Evolutionary conservation across 1,140 invertebrate species (phyloP), one percentile per base, ranked within the genome.

Genomic region (Zaprionus capensis): DNA sequence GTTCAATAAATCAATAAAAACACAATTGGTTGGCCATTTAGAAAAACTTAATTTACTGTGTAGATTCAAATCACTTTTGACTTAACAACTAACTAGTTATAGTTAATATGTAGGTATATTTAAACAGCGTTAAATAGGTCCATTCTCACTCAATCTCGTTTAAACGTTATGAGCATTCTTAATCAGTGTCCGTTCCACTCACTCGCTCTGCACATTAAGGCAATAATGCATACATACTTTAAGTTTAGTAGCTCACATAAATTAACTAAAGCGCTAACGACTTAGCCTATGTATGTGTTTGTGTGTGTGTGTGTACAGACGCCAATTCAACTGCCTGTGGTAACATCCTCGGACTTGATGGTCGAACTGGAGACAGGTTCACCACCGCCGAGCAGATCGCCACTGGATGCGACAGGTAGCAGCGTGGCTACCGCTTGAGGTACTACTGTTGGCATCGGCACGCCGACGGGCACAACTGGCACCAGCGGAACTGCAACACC

Each of bases 131-230:
- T 88, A 84, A 75, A 62, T 88, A 70, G 68, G 65, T 78, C 74
- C 62, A 53, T 57, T 57, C 46, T 76, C 66, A 75, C 70, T 85
- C 70, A 68, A 85, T 61, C 62, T 87, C 76, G 34, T 66, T 55
- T 55, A 51, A 76, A 72, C 59, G 26, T 88, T 78, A 80, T 87
- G 85, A 84, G 81, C 85, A 84, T 88, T 87, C 78, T 73, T 84
- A 70, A 70, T 69, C 56, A 70, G 75, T 78, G 49, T 56, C 55
- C 78, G 38, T 28, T 14, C 58, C 24, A 41, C 65, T 65, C 41
- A 46, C 44, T 82, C 56, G 63, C 28, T 73, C 67, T 66, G 72
- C 65, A 53, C 68, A 49, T 58, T 82, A 66, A 68, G 28, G 28
- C 24, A 71, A 59, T 67, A 41, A 36, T 12, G 5, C 20, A 20